A percentile compares a stretch with the other conserved stretches of the same genome.
These are phyloP conservation scores for Nematopogon swammerdamellus DNA, from an alignment of 2,888 invertebrate genomes.

Conservation along the genomic window DNA sequence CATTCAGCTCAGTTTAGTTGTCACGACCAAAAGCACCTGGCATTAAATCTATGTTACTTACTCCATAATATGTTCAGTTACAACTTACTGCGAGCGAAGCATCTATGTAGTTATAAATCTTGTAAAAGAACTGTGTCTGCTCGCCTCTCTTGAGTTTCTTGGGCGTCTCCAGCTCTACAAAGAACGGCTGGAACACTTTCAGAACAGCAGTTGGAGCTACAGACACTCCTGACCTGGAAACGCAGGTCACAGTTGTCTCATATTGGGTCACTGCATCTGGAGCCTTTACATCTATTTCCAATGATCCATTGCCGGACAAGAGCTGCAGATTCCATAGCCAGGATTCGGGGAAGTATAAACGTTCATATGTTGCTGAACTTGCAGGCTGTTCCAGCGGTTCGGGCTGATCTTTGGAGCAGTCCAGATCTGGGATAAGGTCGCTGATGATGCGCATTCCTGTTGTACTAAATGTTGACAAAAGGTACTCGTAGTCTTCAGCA, in stretches of 20 bases:
- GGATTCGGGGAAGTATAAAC: constrained; percentile 57
- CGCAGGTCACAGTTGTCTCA: constrained; percentile 37
- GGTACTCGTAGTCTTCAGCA: neutral
- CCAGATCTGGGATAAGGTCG: neutral
- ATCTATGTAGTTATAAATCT: constrained; percentile 70
- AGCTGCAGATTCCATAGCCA: constrained; percentile 63
- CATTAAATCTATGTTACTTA: too few relatives aligned
- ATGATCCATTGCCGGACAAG: constrained; percentile 25
- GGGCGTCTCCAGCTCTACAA: constrained; percentile 67
- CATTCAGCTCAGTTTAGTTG: too few relatives aligned
- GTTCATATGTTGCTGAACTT: constrained; percentile 8
- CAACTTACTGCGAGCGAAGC: constrained; percentile 66
- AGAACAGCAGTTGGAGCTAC: constrained; percentile 56
- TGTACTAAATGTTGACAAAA: neutral
- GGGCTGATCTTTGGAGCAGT: neutral
- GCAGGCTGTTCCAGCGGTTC: constrained; percentile 7
- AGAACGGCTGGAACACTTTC: constrained; percentile 76
- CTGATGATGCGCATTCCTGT: neutral
- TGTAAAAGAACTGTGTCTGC: constrained; percentile 59
- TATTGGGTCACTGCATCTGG: constrained; percentile 42
- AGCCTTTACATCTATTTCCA: constrained; percentile 20
- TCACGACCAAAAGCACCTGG: too few relatives aligned
- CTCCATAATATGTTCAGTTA: too few relatives aligned
- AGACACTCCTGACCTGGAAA: constrained; percentile 32
- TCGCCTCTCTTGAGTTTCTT: constrained; percentile 66